These are phyloP conservation scores for Drosophila miranda DNA, from an alignment of 1,140 invertebrate species.

Conservation along the genomic window DNA sequence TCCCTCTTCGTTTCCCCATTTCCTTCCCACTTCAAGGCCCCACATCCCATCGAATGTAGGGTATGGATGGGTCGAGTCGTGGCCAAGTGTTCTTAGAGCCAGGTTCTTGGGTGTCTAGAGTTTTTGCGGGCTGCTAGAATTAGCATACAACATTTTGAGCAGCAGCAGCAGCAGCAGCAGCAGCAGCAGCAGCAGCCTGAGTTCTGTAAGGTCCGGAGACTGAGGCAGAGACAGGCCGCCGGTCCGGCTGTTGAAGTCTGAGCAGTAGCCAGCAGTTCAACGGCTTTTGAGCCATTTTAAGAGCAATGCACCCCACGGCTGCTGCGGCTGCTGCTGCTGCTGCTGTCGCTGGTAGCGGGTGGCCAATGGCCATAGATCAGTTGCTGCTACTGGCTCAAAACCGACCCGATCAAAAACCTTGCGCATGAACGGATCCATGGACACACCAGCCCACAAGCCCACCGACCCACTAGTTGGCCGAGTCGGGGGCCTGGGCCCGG, in stretches of 20 bases:
- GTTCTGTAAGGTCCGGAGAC: no score
- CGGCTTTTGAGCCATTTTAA: constrained; percentile 81
- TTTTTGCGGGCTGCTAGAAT: no score
- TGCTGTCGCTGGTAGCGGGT: constrained; percentile 6
- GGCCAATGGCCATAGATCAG: constrained; percentile 27
- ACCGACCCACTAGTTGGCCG: background rate
- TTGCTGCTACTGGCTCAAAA: constrained; percentile 17
- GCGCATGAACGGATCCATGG: constrained; percentile 82
- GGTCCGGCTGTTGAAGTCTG: constrained; percentile 6
- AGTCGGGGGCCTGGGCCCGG: background rate
- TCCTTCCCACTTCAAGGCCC: no score
- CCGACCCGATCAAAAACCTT: constrained; percentile 64
- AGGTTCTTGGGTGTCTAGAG: no score
- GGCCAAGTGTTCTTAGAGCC: no score
- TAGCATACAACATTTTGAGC: no score
- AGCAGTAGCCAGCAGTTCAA: constrained; percentile 62
- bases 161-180: no score
- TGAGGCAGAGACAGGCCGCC: background rate
- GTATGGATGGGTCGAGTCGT: no score
- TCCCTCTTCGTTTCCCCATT: no score
- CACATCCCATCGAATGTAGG: no score
- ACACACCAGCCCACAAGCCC: constrained; percentile 36
- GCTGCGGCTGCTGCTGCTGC: constrained; percentile 2
- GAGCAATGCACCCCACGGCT: constrained; percentile 74
- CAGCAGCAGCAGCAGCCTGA: no score